phyloP scores from a whole-genome alignment of 2,113 vertebrate genomes.

The Anarrhichthys ocellatus region DNA sequence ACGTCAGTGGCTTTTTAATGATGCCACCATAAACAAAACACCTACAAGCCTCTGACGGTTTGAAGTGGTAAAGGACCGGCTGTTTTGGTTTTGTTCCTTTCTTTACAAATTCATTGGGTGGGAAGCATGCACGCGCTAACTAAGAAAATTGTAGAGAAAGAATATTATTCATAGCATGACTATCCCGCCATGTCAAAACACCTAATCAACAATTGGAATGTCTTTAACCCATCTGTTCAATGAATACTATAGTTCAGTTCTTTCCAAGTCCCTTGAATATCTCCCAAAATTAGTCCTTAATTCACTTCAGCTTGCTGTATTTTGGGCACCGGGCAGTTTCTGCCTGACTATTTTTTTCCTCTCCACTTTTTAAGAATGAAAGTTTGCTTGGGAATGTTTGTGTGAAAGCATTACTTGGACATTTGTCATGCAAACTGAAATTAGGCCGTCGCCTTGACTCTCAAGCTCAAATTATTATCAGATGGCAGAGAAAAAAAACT shows the following conservation, averaged over 20 bases:
- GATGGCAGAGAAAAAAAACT: conserved; percentile 13
- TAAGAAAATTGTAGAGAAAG: neutral
- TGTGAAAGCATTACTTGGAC: neutral
- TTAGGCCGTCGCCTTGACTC: neutral
- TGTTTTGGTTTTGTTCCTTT: conserved; percentile 13
- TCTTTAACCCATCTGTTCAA: neutral
- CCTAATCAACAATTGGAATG: neutral
- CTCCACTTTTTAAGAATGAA: neutral
- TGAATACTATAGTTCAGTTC: neutral
- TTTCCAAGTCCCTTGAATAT: neutral
- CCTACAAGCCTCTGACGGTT: conserved; percentile 10
- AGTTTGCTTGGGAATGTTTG: neutral
- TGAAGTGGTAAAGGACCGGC: conserved; percentile 12
- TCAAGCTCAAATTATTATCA: neutral
- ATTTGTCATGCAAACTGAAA: neutral
- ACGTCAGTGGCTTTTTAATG: conserved; percentile 13
- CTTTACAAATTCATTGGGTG: conserved; percentile 5
- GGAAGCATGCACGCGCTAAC: neutral
- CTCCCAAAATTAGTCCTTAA: neutral
- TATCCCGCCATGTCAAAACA: neutral
- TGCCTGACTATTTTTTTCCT: neutral
- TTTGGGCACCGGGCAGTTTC: neutral
- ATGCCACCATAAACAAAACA: conserved; percentile 2
- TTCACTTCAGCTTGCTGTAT: neutral
- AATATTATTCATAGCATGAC: neutral